Conservation (phyloP, 30 jellyfish, hydroid and myxozoan genomes). For the Cassiopea xamachana region DNA sequence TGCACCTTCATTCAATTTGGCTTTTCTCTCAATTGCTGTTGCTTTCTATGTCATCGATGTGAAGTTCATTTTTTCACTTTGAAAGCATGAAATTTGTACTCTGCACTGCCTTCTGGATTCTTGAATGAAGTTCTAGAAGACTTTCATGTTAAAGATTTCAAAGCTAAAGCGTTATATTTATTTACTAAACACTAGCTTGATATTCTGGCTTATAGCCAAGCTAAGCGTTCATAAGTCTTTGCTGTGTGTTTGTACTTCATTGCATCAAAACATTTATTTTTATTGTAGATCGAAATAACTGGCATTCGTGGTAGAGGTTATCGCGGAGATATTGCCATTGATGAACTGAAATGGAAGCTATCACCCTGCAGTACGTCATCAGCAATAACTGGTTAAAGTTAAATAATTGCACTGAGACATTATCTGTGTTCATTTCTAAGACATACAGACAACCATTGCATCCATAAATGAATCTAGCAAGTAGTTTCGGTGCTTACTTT, state of each 20-base stretch:
- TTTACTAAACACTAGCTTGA: too few relatives aligned
- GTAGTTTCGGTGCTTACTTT: neutral
- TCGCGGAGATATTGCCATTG: slow-evolving; percentile 60
- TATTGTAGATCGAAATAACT: slow-evolving; percentile 41
- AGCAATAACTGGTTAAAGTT: neutral
- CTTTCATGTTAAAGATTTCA: neutral
- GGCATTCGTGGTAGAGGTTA: slow-evolving; percentile 38
- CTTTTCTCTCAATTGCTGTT: too few relatives aligned
- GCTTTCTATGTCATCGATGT: too few relatives aligned
- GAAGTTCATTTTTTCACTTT: too few relatives aligned
- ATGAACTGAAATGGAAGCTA: slow-evolving; percentile 2
- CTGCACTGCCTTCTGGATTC: too few relatives aligned
- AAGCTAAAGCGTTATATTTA: too few relatives aligned
- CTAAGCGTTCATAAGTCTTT: neutral
- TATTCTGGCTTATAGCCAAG: too few relatives aligned
- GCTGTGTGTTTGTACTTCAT: neutral
- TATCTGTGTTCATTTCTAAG: neutral
- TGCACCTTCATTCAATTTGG: too few relatives aligned
- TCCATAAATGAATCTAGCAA: neutral
- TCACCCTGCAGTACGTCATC: slow-evolving; percentile 22
- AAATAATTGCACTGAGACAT: neutral
- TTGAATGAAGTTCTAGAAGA: neutral
- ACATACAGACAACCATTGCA: neutral
- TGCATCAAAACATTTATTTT: neutral
- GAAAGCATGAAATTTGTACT: too few relatives aligned